These are phyloP conservation scores for Cairina moschata DNA, from an alignment of 2,113 vertebrate species.

Conservation along the genomic window DNA sequence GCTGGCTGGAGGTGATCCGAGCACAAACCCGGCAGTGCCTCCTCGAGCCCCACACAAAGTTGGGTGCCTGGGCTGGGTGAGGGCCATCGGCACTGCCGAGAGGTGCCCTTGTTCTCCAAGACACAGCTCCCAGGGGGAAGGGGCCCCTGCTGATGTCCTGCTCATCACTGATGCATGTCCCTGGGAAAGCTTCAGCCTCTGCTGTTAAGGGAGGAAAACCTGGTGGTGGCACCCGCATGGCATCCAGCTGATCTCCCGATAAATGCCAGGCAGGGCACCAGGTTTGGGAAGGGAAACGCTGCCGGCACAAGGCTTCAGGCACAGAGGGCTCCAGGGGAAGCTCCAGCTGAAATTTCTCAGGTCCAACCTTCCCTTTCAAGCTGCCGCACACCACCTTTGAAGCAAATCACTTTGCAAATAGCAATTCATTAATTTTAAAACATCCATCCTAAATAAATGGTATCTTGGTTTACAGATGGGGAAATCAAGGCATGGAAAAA, in stretches of 20 bases:
- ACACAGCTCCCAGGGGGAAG: too few relatives aligned
- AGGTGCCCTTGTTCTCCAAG: too few relatives aligned
- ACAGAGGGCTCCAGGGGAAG: background rate
- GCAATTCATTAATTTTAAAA: background rate
- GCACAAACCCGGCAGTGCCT: background rate
- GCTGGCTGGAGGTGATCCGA: background rate
- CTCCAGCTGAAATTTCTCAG: background rate
- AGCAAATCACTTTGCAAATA: background rate
- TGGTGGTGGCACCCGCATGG: too few relatives aligned
- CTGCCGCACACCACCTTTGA: background rate
- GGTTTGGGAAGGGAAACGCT: accelerated
- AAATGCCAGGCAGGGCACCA: accelerated
- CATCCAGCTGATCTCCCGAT: background rate
- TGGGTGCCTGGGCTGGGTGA: background rate
- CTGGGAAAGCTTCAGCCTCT: too few relatives aligned
- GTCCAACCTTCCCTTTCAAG: background rate
- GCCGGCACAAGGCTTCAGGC: accelerated
- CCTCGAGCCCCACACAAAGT: background rate
- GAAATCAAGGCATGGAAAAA: slow-evolving; percentile 6
- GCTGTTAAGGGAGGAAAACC: too few relatives aligned
- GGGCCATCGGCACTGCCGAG: too few relatives aligned
- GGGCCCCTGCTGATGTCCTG: too few relatives aligned
- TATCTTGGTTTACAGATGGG: background rate
- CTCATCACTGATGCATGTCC: too few relatives aligned
- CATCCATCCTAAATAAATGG: background rate